Percentiles rank a stretch among this genome's conserved stretches.
Conservation (phyloP, 2,113 vertebrate genomes). For the Planiliza haematocheilus region DNA sequence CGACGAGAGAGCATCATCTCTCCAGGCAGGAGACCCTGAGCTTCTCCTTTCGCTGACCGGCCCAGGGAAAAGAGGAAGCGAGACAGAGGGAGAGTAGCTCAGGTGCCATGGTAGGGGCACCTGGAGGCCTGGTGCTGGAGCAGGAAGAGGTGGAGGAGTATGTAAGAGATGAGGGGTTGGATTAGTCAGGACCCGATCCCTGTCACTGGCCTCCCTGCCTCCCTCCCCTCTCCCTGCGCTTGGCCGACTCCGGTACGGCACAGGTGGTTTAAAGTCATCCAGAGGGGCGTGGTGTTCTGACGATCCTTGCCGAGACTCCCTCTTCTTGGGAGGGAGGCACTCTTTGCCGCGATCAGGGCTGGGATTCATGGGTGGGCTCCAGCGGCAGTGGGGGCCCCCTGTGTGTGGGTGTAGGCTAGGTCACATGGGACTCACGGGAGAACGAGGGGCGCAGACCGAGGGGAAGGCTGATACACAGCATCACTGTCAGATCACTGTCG, state of each 20-base stretch:
- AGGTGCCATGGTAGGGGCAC: constrained; percentile 79
- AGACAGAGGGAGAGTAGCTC: constrained; percentile 73
- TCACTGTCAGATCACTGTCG: constrained; percentile 76
- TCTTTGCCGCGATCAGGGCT: constrained; percentile 85
- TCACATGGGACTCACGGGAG: constrained; percentile 86
- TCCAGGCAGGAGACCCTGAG: constrained; percentile 79
- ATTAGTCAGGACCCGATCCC: constrained; percentile 62
- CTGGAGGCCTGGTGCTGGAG: constrained; percentile 61
- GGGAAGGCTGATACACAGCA: constrained; percentile 77
- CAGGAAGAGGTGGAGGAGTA: constrained; percentile 72
- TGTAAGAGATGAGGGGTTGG: constrained; percentile 68
- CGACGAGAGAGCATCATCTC: constrained; percentile 76
- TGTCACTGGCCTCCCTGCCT: constrained; percentile 67
- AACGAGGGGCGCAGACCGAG: constrained; percentile 77
- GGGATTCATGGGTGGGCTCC: constrained; percentile 87
- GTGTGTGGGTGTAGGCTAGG: constrained; percentile 80
- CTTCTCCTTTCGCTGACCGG: constrained; percentile 75
- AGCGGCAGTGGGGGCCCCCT: constrained; percentile 77
- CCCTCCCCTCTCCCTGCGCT: constrained; percentile 72
- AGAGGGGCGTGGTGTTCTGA: constrained; percentile 68
- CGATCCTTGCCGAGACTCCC: constrained; percentile 84
- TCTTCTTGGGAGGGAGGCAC: constrained; percentile 87
- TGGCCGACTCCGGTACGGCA: constrained; percentile 75
- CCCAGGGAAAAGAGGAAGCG: constrained; percentile 72
- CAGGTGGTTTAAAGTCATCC: constrained; percentile 84